A percentile compares a stretch with the other conserved stretches of the same genome.
phyloP scores from a whole-genome alignment of 2,888 invertebrate species.

The Aromia moschata region DNA sequence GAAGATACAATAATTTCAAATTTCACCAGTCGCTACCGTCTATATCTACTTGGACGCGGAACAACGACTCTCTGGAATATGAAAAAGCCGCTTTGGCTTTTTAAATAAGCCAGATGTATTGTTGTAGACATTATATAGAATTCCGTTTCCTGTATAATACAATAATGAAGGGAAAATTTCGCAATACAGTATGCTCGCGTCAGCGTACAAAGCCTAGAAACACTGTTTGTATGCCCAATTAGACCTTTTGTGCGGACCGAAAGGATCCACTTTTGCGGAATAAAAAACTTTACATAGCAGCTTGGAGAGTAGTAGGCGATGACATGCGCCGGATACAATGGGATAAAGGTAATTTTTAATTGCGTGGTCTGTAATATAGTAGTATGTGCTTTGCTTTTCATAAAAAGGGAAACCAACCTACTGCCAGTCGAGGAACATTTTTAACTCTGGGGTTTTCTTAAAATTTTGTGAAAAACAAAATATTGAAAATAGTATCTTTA shows the following conservation, averaged over 20 bases:
- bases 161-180: conserved; percentile 10
- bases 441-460: too few relatives aligned
- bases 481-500: too few relatives aligned
- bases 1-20: too few relatives aligned
- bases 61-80: too few relatives aligned
- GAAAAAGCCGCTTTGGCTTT: not conserved
- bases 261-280: conserved; percentile 12
- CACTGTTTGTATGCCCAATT: conserved; percentile 16
- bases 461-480: too few relatives aligned
- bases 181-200: conserved; percentile 1
- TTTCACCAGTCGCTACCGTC: too few relatives aligned
- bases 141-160: conserved; percentile 8
- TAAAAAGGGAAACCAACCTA: too few relatives aligned
- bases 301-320: not conserved
- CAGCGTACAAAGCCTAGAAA: conserved; percentile 11
- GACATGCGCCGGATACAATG: not conserved
- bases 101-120: not conserved
- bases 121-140: not conserved
- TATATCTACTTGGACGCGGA: too few relatives aligned
- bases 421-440: too few relatives aligned
- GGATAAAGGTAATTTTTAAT: conserved; percentile 3
- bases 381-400: too few relatives aligned
- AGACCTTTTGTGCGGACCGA: conserved; percentile 13
- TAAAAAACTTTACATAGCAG: conserved; percentile 12
- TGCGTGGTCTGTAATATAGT: not conserved